Conservation (phyloP, 2,113 vertebrate genomes). For the Pygoscelis adeliae region DNA sequence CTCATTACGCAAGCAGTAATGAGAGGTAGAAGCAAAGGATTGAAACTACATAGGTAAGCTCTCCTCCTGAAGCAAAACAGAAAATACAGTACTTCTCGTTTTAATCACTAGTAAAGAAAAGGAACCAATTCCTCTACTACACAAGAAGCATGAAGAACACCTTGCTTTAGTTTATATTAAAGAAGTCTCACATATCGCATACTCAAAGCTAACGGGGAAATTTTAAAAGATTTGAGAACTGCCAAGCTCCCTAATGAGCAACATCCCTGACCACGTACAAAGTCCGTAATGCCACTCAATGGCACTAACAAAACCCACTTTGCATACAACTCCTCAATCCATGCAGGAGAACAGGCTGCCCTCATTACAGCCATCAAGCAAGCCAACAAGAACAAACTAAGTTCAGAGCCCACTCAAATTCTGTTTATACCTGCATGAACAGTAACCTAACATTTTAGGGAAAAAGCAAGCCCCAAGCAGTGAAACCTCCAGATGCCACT, state of each 20-base stretch:
- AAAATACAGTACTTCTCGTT: not conserved
- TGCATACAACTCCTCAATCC: fast-evolving
- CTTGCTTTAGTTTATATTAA: not conserved
- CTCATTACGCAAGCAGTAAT: not conserved
- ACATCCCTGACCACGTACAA: fast-evolving
- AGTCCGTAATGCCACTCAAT: fast-evolving
- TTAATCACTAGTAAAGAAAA: not conserved
- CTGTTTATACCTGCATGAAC: not conserved
- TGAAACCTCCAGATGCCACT: not conserved
- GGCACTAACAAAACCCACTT: not conserved
- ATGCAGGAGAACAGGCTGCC: fast-evolving
- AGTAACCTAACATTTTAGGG: not conserved
- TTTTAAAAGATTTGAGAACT: not conserved
- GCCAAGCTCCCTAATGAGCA: not conserved
- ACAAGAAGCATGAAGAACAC: not conserved
- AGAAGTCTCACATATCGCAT: not conserved
- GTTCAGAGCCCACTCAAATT: not conserved
- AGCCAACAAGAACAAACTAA: not conserved
- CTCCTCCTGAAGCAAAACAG: not conserved
- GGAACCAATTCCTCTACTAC: not conserved
- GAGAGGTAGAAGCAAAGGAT: not conserved
- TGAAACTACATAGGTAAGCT: not conserved
- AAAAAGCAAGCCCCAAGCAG: not conserved
- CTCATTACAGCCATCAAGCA: not conserved
- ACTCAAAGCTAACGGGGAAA: not conserved